These are phyloP conservation scores for Hippasteria phrygiana DNA, from an alignment of 53 echinoderm and acorn worm genomes.

Conservation along the genomic window DNA sequence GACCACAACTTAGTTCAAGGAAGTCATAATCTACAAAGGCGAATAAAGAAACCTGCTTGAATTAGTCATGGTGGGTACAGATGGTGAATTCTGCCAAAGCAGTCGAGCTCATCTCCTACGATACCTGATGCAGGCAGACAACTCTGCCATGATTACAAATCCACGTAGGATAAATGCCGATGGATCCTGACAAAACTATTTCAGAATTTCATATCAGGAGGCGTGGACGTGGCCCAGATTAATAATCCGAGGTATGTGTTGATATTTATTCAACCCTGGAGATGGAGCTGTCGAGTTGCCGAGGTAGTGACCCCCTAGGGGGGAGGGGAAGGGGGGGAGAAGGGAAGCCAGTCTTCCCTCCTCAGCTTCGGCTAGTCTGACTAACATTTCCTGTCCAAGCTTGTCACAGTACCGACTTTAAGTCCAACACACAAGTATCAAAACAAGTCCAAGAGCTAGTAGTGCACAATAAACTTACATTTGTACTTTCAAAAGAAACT, in stretches of 20 bases:
- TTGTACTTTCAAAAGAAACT: background rate
- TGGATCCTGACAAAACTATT: background rate
- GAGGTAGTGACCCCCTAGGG: slow-evolving; percentile 20
- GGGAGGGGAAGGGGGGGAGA: background rate
- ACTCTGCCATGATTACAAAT: background rate
- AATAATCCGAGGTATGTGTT: background rate
- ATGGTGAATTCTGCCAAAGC: background rate
- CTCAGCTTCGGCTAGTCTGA: slow-evolving; percentile 17
- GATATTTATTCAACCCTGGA: slow-evolving; percentile 32
- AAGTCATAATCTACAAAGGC: background rate
- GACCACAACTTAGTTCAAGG: background rate
- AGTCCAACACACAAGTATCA: background rate
- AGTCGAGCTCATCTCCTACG: background rate
- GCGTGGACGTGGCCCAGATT: slow-evolving; percentile 2
- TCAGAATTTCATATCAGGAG: slow-evolving; percentile 4
- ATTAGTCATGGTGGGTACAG: background rate
- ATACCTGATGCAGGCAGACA: background rate
- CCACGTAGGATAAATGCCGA: background rate
- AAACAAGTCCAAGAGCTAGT: background rate
- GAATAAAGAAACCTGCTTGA: background rate
- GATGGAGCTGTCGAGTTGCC: slow-evolving; percentile 12
- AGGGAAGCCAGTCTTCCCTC: slow-evolving; percentile 15
- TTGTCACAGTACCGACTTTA: background rate
- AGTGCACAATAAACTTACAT: background rate
- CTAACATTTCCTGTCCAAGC: slow-evolving; percentile 17